Base-by-base conservation (phyloP, 1,140 invertebrate species). In the Sipha flava region DNA sequence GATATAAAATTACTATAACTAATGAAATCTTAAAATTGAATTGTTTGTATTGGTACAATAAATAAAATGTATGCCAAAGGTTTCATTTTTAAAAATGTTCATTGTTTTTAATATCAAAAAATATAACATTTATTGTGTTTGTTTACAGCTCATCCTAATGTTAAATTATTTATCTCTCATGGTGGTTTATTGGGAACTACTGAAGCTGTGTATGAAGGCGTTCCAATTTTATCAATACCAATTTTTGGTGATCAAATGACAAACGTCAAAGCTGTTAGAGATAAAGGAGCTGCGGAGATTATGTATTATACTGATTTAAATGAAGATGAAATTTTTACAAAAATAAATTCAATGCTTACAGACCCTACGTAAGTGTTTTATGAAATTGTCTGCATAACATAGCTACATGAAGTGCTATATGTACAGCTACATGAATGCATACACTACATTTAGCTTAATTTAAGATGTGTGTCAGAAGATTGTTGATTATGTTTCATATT, bases 131-230 rank as follows among this genome's bases (percentile, higher is more conserved):
- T 29, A 29, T 45, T 43, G 14, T 34, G 34, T 75, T 80, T 52
- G 7, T 75, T 0, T 79, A 29, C 70, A 82, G 86, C 83, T 47
- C 88, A 90, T 83, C 85, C 86, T 16, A 88, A 88, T 80, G 82
- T 86, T 1, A 87, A 87, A 81, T 73, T 90, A 2, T 91, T 92
- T 81, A 88, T 92, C n/a, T 89, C 88, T 7, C 89, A 91, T 81
- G 90, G 90, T 66, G 91, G 91, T 0, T 84, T 89, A 18, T 85
- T 90, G n/a, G 89, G 90, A 34, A 84, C 87, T 1, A 85, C 87
- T 81, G 91, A 92, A 83, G 87, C 89, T 0, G 82, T 90, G 14
- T 86, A 88, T 40, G 87, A 86, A 45, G 87, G 86, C 7, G 87
- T 89, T 9, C 90, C 90, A 0, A 85, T 91, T 37, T 83, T 92